Evolutionary conservation across 2,113 vertebrate species (phyloP), one percentile per base, ranked within the genome.

Genomic region (Maylandia zebra): DNA sequence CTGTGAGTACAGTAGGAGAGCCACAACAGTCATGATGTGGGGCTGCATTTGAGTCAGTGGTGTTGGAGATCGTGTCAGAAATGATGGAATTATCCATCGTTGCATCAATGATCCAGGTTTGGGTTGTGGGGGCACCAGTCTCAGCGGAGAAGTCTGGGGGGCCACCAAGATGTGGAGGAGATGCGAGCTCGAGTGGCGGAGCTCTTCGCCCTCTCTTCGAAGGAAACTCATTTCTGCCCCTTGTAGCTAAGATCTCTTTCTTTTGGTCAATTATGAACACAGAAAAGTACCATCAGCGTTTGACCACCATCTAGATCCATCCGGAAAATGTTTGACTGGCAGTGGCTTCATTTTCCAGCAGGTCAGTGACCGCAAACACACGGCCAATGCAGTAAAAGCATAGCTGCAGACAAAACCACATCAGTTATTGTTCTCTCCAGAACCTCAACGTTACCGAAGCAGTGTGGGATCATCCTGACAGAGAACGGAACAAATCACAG

Each of bases 241-340:
- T 64, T 36, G 59, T 0, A n/a, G 1, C 59, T 36, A 11, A 64
- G 6, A 36, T 66, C 32, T 0, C 61, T n/a, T 64, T 64, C 32
- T 64, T 2, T 64, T 36, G 32, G 32, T 36, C 32, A 64, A n/a
- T 69, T 43, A 24, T 14, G n/a, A 71, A 43, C 36, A 14, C 5
- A 71, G 66, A 71, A 1, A 0, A 43, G 36, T 5, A 12, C 32
- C 61, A 66, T 71, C 36, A 22, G 66, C 0, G 0, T 71, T 16
- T 43, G 36, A 71, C 36, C 66, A 1, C 0, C 36, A 2, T 71
- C 12, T 22, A 71, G 36, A 14, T 1, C 36, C 36, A 71, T 6
- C 2, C 0, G 7, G 64, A 13, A 41, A 13, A 69, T 9, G 36
- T 43, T 1, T 43, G 66, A 16, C 12, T 14, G 38, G 38, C 36